phyloP scores from a whole-genome alignment of 2,797 vertebrate species.

The Myiotriccus ornatus region DNA sequence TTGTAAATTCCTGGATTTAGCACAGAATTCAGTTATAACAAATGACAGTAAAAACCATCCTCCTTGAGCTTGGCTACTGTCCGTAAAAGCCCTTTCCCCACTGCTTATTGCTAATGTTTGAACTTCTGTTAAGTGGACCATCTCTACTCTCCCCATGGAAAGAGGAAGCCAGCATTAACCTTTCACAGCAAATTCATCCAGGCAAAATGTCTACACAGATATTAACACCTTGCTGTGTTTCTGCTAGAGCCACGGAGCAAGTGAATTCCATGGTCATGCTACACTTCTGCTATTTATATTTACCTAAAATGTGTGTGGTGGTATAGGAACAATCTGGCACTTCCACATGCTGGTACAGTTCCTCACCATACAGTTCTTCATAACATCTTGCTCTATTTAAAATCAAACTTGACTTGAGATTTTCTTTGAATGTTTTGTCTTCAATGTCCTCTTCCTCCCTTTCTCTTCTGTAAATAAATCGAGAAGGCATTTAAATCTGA shows the following conservation, averaged over 20 bases:
- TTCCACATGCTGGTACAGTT: background rate
- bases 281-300: background rate
- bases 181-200: background rate
- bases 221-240: background rate
- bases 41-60: background rate
- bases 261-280: background rate
- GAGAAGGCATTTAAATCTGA: background rate
- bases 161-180: background rate
- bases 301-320: background rate
- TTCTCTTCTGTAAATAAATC: background rate
- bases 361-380: background rate
- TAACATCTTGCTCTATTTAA: background rate
- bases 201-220: background rate
- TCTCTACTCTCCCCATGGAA: background rate
- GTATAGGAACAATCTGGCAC: background rate
- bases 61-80: background rate
- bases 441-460: background rate
- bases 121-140: background rate
- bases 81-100: background rate
- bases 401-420: background rate
- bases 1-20: background rate
- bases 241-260: background rate
- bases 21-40: background rate
- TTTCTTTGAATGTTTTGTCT: background rate
- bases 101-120: background rate